Evolutionary conservation across 2,888 invertebrate species (phyloP), one percentile per base, ranked within the genome.

Genomic region (Diarsia rubi): DNA sequence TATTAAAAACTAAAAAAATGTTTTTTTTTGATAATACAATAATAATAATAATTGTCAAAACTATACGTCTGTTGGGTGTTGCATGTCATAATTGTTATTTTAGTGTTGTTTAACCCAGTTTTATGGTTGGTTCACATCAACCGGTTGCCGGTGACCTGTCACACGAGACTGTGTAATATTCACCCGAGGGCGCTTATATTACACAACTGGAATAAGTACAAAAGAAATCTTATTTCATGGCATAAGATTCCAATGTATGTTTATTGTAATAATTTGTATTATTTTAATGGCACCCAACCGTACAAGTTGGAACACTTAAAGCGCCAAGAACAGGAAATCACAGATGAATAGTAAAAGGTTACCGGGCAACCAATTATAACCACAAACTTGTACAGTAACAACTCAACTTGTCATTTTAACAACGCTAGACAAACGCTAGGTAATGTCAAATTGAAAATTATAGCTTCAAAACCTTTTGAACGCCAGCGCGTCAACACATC

Each of bases 381-480:
- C 65, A 49, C 37, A 60, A 8, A 14, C 19, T 9, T 42, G 31
- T 42, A 64, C n/a, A 59, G 52, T 11, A 81, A 73, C 49, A 78
- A 89, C 83, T 88, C 95, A 95, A 96, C 94, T 96, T 96, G 95
- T 93, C 95, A 96, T 95, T 94, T 96, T 95, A 94, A 90, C 86
- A 94, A 96, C 96, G 77, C 96, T 96, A 96, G 95, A 95, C 78
- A 73, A 75, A 62, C 84, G 94, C 96, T 96, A 96, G 96, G 96
- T 96, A 96, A 96, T 95, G 95, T 94, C 96, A 96, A 96, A 96
- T 96, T 91, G 95, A 91, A 86, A 85, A 84, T 79, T 67, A 73
- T 21, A 54, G 16, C 47, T n/a, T 54, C 6, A 37, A 37, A 37
- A 37, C 37, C 37, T 37, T 37, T 37, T 37, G 37, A 37, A 8